A percentile compares a stretch with the other conserved stretches of the same genome.
Conservation (phyloP, 2,888 invertebrate genomes). For the Cerceris rybyensis region DNA sequence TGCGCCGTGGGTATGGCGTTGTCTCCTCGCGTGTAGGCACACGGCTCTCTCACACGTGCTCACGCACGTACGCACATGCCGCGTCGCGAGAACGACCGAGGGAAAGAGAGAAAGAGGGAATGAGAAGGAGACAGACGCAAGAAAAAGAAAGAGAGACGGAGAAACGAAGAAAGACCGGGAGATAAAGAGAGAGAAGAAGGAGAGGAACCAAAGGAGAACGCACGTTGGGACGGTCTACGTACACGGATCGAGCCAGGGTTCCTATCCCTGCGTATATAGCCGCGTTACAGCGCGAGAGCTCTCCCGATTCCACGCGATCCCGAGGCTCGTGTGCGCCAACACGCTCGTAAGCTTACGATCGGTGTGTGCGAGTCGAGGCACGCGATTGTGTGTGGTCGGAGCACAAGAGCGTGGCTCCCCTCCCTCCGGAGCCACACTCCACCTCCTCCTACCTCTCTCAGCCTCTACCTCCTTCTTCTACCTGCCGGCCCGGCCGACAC, state of each 20-base stretch:
- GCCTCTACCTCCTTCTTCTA: slow-evolving; percentile 75
- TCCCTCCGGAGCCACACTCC: slow-evolving; percentile 71
- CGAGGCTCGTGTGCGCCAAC: slow-evolving; percentile 15
- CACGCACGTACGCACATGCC: slow-evolving; percentile 35
- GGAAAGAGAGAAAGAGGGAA: slow-evolving; percentile 15
- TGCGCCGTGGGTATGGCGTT: slow-evolving; percentile 63
- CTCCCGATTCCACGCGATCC: slow-evolving; percentile 55
- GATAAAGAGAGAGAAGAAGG: too few species aligned
- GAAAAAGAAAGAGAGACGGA: slow-evolving; percentile 9
- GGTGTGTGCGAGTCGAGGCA: slow-evolving; percentile 16
- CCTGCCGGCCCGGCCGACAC: slow-evolving; percentile 74
- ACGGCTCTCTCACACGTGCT: slow-evolving; percentile 39
- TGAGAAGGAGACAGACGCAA: background rate
- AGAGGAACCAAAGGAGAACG: background rate
- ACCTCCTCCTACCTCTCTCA: slow-evolving; percentile 74
- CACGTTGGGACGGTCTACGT: background rate
- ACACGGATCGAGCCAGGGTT: slow-evolving; percentile 6
- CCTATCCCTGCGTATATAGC: slow-evolving; percentile 46
- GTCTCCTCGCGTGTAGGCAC: slow-evolving; percentile 66
- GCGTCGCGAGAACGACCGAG: slow-evolving; percentile 27
- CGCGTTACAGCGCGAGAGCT: slow-evolving; percentile 42
- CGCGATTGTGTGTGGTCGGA: slow-evolving; percentile 66
- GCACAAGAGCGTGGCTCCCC: slow-evolving; percentile 71
- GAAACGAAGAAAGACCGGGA: background rate
- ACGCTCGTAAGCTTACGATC: slow-evolving; percentile 18